These are phyloP conservation scores for Balaeniceps rex DNA, from an alignment of 2,113 vertebrate species.

Conservation along the genomic window DNA sequence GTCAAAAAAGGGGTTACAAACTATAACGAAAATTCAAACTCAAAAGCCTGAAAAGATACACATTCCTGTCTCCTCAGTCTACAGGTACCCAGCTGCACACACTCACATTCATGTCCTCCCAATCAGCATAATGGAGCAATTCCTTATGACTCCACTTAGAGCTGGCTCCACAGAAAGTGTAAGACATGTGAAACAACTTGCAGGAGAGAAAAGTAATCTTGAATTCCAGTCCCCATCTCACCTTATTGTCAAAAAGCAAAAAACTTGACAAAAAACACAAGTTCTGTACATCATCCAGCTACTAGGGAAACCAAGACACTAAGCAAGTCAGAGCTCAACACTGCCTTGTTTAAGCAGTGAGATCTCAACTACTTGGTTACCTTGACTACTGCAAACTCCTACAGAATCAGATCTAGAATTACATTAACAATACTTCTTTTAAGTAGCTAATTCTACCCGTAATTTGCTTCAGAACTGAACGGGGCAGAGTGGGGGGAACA, in stretches of 20 bases:
- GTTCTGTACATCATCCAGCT: background rate
- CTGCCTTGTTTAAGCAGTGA: background rate
- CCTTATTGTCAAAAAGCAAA: background rate
- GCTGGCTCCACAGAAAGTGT: background rate
- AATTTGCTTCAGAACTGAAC: background rate
- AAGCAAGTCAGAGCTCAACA: background rate
- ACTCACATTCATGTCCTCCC: fast-evolving
- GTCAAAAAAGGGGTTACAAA: background rate
- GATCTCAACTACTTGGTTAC: background rate
- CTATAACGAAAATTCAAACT: background rate
- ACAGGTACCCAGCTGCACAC: background rate
- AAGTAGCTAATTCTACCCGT: background rate
- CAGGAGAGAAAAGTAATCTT: background rate
- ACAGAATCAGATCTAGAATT: background rate
- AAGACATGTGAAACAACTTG: background rate
- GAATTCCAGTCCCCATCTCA: background rate
- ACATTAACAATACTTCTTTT: background rate
- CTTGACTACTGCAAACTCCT: background rate
- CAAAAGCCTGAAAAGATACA: background rate
- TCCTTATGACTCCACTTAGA: background rate
- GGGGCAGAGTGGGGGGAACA: fast-evolving
- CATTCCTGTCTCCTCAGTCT: background rate
- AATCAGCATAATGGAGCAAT: background rate
- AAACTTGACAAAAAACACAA: fast-evolving
- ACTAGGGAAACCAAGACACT: background rate